These are phyloP conservation scores for Orientallactaga sibirica DNA, from an alignment of 2,797 vertebrate genomes.

Conservation along the genomic window DNA sequence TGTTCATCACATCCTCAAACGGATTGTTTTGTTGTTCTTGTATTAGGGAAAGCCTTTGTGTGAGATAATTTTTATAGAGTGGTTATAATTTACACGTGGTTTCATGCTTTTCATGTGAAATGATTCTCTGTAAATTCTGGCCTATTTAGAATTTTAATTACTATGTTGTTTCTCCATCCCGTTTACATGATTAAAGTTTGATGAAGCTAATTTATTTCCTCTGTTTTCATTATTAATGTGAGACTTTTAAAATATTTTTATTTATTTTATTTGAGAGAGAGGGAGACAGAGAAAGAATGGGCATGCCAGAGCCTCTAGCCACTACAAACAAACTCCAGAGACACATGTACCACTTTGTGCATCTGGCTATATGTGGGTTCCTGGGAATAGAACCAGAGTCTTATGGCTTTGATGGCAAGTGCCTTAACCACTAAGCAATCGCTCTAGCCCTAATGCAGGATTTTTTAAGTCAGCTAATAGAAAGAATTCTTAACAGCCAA, in stretches of 20 bases:
- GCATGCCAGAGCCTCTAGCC: no score
- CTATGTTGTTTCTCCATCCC: conserved; percentile 9
- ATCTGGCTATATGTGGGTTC: no score
- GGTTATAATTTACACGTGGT: conserved; percentile 52
- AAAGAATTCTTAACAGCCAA: conserved; percentile 33
- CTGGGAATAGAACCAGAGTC: no score
- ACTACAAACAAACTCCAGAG: no score
- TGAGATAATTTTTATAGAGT: conserved; percentile 43
- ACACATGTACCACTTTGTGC: no score
- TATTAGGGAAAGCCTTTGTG: conserved; percentile 25
- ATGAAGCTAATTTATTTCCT: conserved; percentile 60
- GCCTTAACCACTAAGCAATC: no score
- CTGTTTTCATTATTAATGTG: background rate
- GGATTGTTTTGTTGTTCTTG: conserved; percentile 66
- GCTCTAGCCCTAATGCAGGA: no score
- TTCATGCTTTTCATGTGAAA: conserved; percentile 60
- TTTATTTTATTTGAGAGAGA: no score
- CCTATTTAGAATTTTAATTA: conserved; percentile 67
- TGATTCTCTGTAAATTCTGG: conserved; percentile 36
- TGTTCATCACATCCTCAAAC: conserved; percentile 44
- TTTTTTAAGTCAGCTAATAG: conserved; percentile 35
- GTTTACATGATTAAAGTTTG: conserved; percentile 54
- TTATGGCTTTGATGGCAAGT: no score
- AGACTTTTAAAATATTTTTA: background rate
- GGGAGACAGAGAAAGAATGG: no score